These are phyloP conservation scores for Copidosoma aretas DNA, from an alignment of 2,888 invertebrate species.

Conservation along the genomic window DNA sequence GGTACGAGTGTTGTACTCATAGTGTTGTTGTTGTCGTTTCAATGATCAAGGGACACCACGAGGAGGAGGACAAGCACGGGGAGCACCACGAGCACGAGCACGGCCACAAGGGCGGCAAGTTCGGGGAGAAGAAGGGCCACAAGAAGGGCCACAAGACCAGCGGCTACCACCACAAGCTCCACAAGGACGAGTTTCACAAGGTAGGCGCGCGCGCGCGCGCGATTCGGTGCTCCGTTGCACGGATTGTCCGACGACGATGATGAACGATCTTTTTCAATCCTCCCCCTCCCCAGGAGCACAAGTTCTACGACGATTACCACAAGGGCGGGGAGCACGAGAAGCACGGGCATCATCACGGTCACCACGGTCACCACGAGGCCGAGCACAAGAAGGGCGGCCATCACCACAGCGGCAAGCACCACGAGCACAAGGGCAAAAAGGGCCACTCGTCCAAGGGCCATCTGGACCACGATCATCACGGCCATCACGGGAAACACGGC, in stretches of 20 bases:
- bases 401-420: slow-evolving; percentile 70
- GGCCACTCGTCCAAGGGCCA: slow-evolving; percentile 72
- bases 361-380: slow-evolving; percentile 70
- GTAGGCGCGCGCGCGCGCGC: too few species aligned
- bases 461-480: slow-evolving; percentile 71
- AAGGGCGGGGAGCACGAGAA: slow-evolving; percentile 75
- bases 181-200: slow-evolving; percentile 79
- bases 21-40: too few species aligned
- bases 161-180: slow-evolving; percentile 80
- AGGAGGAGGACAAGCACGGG: slow-evolving; percentile 70
- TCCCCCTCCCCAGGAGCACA: too few species aligned
- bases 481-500: slow-evolving; percentile 69
- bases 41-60: slow-evolving; percentile 71
- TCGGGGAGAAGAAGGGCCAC: slow-evolving; percentile 77
- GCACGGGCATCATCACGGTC: slow-evolving; percentile 72
- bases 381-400: slow-evolving; percentile 71
- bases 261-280: too few species aligned
- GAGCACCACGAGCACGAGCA: slow-evolving; percentile 73
- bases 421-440: slow-evolving; percentile 70
- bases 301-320: slow-evolving; percentile 78
- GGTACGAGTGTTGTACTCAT: too few species aligned
- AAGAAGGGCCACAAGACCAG: slow-evolving; percentile 80
- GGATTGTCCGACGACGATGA: too few species aligned
- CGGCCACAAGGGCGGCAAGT: slow-evolving; percentile 73
- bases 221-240: too few species aligned